These are phyloP conservation scores for Hydrochoerus hydrochaeris DNA, from an alignment of 2,113 vertebrate species.

Conservation along the genomic window DNA sequence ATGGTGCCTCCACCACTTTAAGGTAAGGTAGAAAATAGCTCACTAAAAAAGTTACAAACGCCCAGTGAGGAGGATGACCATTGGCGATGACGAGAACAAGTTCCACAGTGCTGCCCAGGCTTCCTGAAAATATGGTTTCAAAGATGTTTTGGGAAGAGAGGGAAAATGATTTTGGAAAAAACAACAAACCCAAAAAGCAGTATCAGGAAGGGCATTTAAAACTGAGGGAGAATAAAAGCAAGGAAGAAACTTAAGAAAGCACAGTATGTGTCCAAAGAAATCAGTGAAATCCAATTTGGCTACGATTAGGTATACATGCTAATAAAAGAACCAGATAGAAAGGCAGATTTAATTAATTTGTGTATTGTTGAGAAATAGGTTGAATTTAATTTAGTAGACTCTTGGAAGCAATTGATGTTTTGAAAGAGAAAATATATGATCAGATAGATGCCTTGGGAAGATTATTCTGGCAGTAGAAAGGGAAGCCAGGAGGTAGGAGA, in stretches of 20 bases:
- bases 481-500: conserved; percentile 8
- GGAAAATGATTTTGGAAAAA: neutral
- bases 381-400: conserved; percentile 54
- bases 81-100: neutral
- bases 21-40: neutral
- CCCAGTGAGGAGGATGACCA: neutral
- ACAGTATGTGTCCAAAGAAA: conserved; percentile 1
- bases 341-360: conserved; percentile 25
- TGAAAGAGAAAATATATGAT: conserved; percentile 57
- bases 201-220: neutral
- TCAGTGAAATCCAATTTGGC: conserved; percentile 39
- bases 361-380: neutral
- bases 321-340: conserved; percentile 32
- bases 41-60: neutral
- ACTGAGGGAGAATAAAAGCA: neutral
- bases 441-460: conserved; percentile 51
- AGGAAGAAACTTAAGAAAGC: conserved; percentile 50
- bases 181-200: neutral
- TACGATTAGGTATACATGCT: neutral
- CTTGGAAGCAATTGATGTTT: conserved; percentile 55
- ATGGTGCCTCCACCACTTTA: neutral
- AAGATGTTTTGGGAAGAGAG: conserved; percentile 35
- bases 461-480: conserved; percentile 62
- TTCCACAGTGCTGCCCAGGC: neutral
- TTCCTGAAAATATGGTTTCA: conserved; percentile 39